phyloP scores from a whole-genome alignment of 2,888 invertebrate species.

The Diploptera punctata region DNA sequence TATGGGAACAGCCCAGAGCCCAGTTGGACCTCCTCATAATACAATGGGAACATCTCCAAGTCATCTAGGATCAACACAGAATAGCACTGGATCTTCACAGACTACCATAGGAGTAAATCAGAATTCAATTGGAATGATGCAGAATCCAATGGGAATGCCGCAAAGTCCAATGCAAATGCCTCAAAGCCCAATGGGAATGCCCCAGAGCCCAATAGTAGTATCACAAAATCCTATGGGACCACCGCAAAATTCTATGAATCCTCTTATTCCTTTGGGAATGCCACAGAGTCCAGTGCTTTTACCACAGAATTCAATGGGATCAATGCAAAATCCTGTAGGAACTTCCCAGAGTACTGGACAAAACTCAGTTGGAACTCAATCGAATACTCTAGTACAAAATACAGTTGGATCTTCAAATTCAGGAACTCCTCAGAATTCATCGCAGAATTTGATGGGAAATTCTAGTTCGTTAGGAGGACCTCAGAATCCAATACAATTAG shows the following conservation, averaged over 20 bases:
- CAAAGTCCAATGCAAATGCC: slow-evolving; percentile 2
- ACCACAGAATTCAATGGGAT: slow-evolving; percentile 2
- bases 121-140: not conserved
- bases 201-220: not conserved
- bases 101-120: not conserved
- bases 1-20: slow-evolving; percentile 7
- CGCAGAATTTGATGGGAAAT: slow-evolving; percentile 9
- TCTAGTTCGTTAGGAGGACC: not conserved
- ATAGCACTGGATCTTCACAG: not conserved
- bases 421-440: not conserved
- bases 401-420: too few species aligned
- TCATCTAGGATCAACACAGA: not conserved
- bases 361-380: not conserved
- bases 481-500: slow-evolving; percentile 5
- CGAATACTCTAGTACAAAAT: not conserved
- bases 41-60: slow-evolving; percentile 12
- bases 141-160: slow-evolving; percentile 3
- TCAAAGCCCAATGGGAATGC: slow-evolving; percentile 9
- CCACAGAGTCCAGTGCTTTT: not conserved
- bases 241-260: slow-evolving; percentile 12
- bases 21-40: not conserved
- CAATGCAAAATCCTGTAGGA: not conserved
- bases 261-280: slow-evolving; percentile 9
- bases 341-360: not conserved
- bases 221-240: slow-evolving; percentile 13